These are phyloP conservation scores for Brachionus angularis DNA, from an alignment of 1,140 invertebrate species.

Conservation along the genomic window DNA sequence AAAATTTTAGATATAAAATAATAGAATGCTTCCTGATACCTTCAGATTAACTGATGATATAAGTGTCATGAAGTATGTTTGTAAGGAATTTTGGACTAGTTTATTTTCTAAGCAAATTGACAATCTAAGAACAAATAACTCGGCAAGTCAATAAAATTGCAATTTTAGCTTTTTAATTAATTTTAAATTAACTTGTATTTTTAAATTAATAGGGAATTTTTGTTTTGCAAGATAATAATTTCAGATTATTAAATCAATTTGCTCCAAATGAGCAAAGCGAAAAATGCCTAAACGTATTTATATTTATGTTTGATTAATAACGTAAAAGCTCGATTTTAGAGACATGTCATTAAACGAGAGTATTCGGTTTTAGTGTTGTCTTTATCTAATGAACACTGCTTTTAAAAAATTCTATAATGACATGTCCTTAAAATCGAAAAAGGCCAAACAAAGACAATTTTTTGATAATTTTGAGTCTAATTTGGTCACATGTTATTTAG, in stretches of 20 bases:
- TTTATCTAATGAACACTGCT: too few relatives aligned
- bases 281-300: slow-evolving; percentile 1
- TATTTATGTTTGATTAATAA: background rate
- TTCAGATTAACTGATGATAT: slow-evolving; percentile 30
- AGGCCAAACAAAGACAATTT: too few relatives aligned
- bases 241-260: slow-evolving; percentile 24
- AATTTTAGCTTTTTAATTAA: background rate
- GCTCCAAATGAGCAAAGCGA: background rate
- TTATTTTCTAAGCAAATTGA: slow-evolving; percentile 37
- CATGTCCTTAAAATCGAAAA: too few relatives aligned
- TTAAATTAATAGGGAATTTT: slow-evolving; percentile 15
- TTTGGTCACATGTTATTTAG: too few relatives aligned
- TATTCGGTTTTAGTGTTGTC: too few relatives aligned
- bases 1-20: too few relatives aligned
- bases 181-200: background rate
- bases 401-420: too few relatives aligned
- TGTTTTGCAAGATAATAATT: slow-evolving; percentile 40
- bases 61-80: slow-evolving; percentile 38
- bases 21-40: slow-evolving; percentile 26
- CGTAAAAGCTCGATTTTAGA: too few relatives aligned
- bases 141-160: background rate
- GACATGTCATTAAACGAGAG: too few relatives aligned
- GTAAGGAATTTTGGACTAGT: slow-evolving; percentile 41
- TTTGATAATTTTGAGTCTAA: too few relatives aligned
- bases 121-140: slow-evolving; percentile 36